Evolutionary conservation across 2,888 invertebrate species (phyloP).

Genomic region (Arctia plantaginis): DNA sequence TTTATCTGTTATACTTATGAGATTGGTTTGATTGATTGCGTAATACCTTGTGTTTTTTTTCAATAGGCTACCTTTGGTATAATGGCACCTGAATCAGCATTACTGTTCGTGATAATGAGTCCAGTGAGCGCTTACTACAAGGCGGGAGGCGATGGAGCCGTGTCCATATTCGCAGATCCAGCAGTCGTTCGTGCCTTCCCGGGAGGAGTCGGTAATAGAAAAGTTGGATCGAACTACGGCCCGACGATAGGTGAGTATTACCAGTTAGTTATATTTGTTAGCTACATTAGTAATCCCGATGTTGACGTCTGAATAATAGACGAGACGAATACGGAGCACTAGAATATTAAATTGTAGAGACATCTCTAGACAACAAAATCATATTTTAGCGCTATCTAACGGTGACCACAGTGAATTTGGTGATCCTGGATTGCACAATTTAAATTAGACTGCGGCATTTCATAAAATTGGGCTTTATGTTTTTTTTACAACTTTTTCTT

Average conservation of each 20-base stretch:
- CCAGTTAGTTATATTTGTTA: neutral
- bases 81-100: conserved; percentile 93
- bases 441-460: neutral
- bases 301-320: neutral
- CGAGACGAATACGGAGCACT: neutral
- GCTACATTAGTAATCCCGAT: neutral
- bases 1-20: neutral
- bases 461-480: neutral
- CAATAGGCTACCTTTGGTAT: conserved; percentile 96
- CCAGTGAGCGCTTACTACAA: conserved; percentile 98
- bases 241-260: conserved; percentile 89
- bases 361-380: no score
- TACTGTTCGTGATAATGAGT: conserved; percentile 95
- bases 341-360: neutral
- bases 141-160: conserved; percentile 87
- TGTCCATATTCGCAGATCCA: conserved; percentile 97
- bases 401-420: neutral
- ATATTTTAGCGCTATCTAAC: neutral
- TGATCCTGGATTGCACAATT: neutral
- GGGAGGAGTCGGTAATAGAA: conserved; percentile 96
- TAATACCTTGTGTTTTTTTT: neutral
- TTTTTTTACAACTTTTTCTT: neutral
- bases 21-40: neutral
- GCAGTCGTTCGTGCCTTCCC: conserved; percentile 95
- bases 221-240: conserved; percentile 98